Evolutionary conservation across 2,888 invertebrate species (phyloP), one percentile per base, ranked within the genome.

Genomic region (Sesamia inferens): DNA sequence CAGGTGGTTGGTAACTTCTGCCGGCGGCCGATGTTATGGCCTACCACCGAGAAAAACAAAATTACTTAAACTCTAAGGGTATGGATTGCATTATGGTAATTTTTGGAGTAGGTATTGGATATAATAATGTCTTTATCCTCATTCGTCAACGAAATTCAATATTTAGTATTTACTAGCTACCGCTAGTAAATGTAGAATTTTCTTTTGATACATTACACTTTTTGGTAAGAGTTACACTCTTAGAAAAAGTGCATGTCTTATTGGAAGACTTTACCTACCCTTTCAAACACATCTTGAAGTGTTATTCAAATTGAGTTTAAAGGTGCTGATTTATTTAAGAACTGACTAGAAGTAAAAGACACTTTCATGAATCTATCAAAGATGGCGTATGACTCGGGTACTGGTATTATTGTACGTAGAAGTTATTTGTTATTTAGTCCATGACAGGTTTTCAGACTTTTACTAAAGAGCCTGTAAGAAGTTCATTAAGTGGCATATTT

Each of bases 401-500:
- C 3, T 19, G 19, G 2, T 10, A 22, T 2, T 44, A 8, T 11
- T n/a, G n/a, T n/a, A n/a, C n/a, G n/a, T n/a, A n/a, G n/a, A n/a
- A n/a, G 24, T 24, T 70, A 0, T 5, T n/a, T 44, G 7, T 48
- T 51, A 48, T 42, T 24, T 24, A 55, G 42, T 54, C 48, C 11
- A 19, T 13, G n/a, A 8, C 7, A 14, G 7, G 58, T 11, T 19
- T 19, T 14, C 4, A 39, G 22, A 6, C 16, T 58, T 51, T 51
- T 51, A 51, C 10, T 51, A 51, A 8, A 51, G 51, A n/a, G 4
- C 31, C 31, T 51, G 4, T 51, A n/a, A 11, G 19, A 54, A n/a
- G 5, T n/a, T 61, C 31, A 62, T 76, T 62, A 76, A 68, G 48
- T 31, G 24, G 42, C 11, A 48, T 68, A 55, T 47, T 54, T 22